Percentiles rank a stretch among this genome's conserved stretches.
Evolutionary conservation across 2,113 vertebrate species (phyloP).

Genomic region (Oreocharis arfaki): DNA sequence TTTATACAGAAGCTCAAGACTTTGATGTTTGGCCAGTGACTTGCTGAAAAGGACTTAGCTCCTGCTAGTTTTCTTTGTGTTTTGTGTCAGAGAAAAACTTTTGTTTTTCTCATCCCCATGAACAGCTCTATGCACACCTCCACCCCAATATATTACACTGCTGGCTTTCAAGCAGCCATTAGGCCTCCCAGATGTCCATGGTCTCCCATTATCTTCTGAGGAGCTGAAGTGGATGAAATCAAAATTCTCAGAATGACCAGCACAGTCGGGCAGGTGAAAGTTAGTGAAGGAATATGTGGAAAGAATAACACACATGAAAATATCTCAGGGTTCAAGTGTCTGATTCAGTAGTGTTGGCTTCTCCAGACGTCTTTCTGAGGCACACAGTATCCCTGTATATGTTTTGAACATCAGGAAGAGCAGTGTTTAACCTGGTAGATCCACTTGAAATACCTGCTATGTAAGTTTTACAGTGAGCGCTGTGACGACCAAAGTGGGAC

Average conservation of each 20-base stretch:
- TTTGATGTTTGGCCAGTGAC: neutral
- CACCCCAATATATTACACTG: neutral
- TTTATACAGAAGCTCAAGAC: neutral
- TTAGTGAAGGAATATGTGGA: neutral
- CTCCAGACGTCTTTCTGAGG: neutral
- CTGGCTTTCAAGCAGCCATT: neutral
- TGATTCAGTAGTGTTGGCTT: neutral
- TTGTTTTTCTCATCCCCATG: neutral
- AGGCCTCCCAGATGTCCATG: neutral
- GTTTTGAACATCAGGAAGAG: neutral
- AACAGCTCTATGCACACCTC: fast-evolving
- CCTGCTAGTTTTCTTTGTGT: neutral
- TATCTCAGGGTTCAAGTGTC: neutral
- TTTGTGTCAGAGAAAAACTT: neutral
- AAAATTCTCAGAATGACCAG: neutral
- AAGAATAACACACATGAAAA: neutral
- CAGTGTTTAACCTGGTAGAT: neutral
- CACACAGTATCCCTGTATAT: neutral
- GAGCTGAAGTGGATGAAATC: neutral
- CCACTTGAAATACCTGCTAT: neutral
- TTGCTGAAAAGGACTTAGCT: neutral
- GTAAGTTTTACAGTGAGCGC: neutral
- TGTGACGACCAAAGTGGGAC: neutral
- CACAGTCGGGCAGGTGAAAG: neutral
- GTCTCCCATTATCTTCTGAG: neutral